These are phyloP conservation scores for Polydrusus tereticollis DNA, from an alignment of 2,888 invertebrate species.

Conservation along the genomic window DNA sequence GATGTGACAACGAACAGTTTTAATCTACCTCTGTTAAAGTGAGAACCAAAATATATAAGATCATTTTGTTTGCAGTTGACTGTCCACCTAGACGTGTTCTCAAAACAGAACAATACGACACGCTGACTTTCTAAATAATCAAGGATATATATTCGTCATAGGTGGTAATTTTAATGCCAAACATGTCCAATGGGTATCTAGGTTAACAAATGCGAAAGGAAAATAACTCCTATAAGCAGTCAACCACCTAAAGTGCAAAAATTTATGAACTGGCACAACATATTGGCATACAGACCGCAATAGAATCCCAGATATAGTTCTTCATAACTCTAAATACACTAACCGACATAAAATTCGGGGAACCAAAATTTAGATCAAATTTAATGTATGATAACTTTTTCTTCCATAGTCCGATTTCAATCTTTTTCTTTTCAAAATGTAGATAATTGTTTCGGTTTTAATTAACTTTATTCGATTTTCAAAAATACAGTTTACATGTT, in stretches of 20 bases:
- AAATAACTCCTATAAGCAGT: conserved; percentile 4
- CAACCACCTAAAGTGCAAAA: conserved; percentile 7
- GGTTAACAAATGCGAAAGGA: not conserved
- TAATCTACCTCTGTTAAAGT: not conserved
- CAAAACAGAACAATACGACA: not conserved
- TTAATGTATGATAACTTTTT: no score
- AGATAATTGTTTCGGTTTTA: no score
- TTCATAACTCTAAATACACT: no score
- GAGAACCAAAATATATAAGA: not conserved
- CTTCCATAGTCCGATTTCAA: no score
- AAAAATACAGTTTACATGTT: no score
- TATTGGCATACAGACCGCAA: no score
- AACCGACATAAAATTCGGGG: no score
- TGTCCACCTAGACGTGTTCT: not conserved
- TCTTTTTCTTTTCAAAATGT: no score
- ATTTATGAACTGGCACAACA: no score
- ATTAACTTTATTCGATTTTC: no score
- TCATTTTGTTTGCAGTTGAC: not conserved
- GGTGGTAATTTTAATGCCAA: not conserved
- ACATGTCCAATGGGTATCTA: not conserved
- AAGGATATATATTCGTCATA: not conserved
- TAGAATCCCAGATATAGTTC: no score
- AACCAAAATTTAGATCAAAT: no score
- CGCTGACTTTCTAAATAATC: not conserved
- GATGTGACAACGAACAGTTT: not conserved